Evolutionary conservation across 2,888 invertebrate species (phyloP), one percentile per base, ranked within the genome.

Genomic region (Mesochorus sp.): DNA sequence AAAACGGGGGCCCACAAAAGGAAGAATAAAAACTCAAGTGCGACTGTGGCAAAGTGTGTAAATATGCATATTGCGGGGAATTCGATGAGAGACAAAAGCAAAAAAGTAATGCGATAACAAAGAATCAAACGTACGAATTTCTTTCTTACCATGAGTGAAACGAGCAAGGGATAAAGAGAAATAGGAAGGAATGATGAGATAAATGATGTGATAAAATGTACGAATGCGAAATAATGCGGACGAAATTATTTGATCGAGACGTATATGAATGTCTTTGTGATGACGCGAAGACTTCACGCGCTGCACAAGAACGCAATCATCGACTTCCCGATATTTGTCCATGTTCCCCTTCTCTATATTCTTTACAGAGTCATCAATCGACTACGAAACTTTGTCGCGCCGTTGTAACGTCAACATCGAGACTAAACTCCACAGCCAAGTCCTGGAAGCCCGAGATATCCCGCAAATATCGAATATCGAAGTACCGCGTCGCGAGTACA

Each of bases 391-490:
- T 53, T 62, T n/a, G n/a, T n/a, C n/a, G 19, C 47, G 47, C 42
- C 17, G 26, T 59, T 42, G 26, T 59, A 42, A 59, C 39, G 42
- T 21, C 37, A 14, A 12, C 39, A n/a, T n/a, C n/a, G n/a, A n/a
- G n/a, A n/a, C n/a, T n/a, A n/a, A n/a, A n/a, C n/a, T n/a, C n/a
- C n/a, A n/a, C n/a, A n/a, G n/a, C n/a, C n/a, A 39, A n/a, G n/a
- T n/a, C n/a, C n/a, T n/a, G n/a, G n/a, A n/a, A 62, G 31, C 62
- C 26, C 47, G 62, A 34, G 39, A 67, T 51, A 74, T 59, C 31
- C n/a, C 21, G 53, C 53, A 66, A 71, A 67, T 72, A 72, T 72
- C 61, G 61, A 61, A 74, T 74, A 74, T 74, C 67, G 74, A 71
- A 67, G 71, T 53, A 71, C 26, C 62, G n/a, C 51, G 66, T 66